phyloP scores from a whole-genome alignment of 2,888 invertebrate genomes.

The Perithous albicinctus region DNA sequence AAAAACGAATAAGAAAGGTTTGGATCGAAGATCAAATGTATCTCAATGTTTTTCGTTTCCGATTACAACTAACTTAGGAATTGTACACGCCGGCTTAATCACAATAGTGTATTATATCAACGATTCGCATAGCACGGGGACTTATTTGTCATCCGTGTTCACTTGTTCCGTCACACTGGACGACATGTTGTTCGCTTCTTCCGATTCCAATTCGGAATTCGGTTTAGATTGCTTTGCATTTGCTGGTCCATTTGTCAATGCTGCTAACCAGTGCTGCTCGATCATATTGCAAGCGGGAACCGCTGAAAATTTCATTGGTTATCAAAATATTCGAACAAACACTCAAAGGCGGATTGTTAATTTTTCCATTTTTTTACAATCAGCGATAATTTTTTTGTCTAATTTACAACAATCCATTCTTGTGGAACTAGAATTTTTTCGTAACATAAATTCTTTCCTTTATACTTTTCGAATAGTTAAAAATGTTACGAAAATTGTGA shows the following conservation, averaged over 20 bases:
- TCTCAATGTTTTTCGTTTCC: conserved; percentile 16
- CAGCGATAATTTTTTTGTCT: no score
- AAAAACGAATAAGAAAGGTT: not conserved
- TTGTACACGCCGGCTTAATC: conserved; percentile 44
- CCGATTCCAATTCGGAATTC: conserved; percentile 39
- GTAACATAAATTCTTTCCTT: no score
- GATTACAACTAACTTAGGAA: conserved; percentile 46
- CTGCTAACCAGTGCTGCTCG: conserved; percentile 62
- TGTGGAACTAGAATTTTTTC: no score
- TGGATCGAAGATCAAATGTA: conserved; percentile 23
- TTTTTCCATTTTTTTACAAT: no score
- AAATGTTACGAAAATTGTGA: no score
- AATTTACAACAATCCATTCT: no score
- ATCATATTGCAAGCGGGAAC: conserved; percentile 58
- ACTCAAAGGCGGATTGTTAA: no score
- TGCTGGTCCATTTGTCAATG: conserved; percentile 53
- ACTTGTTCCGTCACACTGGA: conserved; percentile 21
- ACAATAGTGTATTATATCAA: conserved; percentile 43
- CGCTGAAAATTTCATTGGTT: conserved; percentile 10
- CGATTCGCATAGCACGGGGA: conserved; percentile 12
- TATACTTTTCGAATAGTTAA: no score
- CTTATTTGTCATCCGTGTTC: conserved; percentile 25
- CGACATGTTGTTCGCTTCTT: conserved; percentile 14
- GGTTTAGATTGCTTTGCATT: conserved; percentile 48
- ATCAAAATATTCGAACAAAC: not conserved